phyloP scores from a whole-genome alignment of 2,888 invertebrate species.

The Lacanobia oleracea region DNA sequence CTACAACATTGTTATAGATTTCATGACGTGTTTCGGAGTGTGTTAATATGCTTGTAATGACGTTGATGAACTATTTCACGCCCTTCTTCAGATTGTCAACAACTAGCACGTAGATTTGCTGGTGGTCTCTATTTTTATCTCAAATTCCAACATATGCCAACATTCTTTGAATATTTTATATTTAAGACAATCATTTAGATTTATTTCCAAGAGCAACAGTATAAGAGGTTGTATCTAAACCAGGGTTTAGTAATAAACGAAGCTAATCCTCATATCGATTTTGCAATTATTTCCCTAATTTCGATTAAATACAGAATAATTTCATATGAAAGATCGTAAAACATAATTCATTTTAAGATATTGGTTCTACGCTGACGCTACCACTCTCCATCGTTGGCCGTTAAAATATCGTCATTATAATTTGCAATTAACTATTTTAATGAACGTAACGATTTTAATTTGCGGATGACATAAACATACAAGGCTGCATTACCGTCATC shows the following conservation, averaged over 20 bases:
- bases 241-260: slow-evolving; percentile 1
- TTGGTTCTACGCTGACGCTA: slow-evolving; percentile 17
- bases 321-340: slow-evolving; percentile 4
- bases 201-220: neutral
- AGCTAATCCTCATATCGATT: slow-evolving; percentile 4
- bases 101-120: slow-evolving; percentile 3
- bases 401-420: slow-evolving; percentile 20
- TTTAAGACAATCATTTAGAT: neutral
- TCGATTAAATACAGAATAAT: slow-evolving; percentile 12
- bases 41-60: slow-evolving; percentile 32
- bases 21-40: slow-evolving; percentile 30
- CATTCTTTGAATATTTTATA: slow-evolving; percentile 17
- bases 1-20: slow-evolving; percentile 37
- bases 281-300: slow-evolving; percentile 5
- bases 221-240: neutral
- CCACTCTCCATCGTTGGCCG: neutral
- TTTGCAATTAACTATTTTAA: slow-evolving; percentile 26
- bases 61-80: slow-evolving; percentile 34
- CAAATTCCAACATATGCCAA: slow-evolving; percentile 3
- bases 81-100: slow-evolving; percentile 22
- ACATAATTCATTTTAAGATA: slow-evolving; percentile 2
- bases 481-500: slow-evolving; percentile 26
- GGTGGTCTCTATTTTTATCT: slow-evolving; percentile 18
- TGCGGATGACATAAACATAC: slow-evolving; percentile 16
- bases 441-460: slow-evolving; percentile 27